These are phyloP conservation scores for Lagocephalus sceleratus DNA, from an alignment of 2,797 vertebrate species.

Conservation along the genomic window DNA sequence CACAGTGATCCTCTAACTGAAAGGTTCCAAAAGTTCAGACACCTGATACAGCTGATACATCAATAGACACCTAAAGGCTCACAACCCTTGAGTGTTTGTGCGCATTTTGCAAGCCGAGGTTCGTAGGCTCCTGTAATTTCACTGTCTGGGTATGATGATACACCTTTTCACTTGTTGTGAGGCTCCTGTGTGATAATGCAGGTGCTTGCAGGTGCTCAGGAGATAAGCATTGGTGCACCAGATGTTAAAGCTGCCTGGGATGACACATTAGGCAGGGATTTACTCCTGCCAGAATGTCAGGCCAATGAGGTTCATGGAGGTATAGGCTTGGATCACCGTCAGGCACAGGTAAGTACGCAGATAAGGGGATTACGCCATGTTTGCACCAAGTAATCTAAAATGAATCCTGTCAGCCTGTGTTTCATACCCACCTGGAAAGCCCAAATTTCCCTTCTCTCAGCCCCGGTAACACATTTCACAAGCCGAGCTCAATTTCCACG, in stretches of 20 bases:
- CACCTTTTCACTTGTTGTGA: constrained; percentile 55
- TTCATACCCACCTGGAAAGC: constrained; percentile 61
- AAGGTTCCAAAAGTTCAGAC: no score
- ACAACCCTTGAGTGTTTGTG: constrained; percentile 23
- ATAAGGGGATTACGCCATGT: constrained; percentile 76
- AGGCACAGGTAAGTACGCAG: constrained; percentile 75
- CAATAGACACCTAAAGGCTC: constrained; percentile 19
- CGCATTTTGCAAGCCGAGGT: constrained; percentile 8
- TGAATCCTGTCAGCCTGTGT: constrained; percentile 68
- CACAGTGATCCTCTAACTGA: no score
- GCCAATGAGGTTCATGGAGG: constrained; percentile 65
- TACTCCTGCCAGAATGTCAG: constrained; percentile 67
- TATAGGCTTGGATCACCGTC: constrained; percentile 68
- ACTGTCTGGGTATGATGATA: constrained; percentile 45
- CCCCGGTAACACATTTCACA: constrained; percentile 37
- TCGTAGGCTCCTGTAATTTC: constrained; percentile 34
- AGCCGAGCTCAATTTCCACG: constrained; percentile 45
- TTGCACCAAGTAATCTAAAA: constrained; percentile 72
- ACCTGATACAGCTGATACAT: no score
- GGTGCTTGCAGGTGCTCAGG: constrained; percentile 57
- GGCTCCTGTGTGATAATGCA: constrained; percentile 58
- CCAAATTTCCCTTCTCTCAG: constrained; percentile 39
- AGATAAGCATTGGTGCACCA: constrained; percentile 65
- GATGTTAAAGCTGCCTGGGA: constrained; percentile 65
- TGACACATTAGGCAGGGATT: constrained; percentile 74